Conservation (phyloP, 2,797 vertebrate species). For the Alosa sapidissima region DNA sequence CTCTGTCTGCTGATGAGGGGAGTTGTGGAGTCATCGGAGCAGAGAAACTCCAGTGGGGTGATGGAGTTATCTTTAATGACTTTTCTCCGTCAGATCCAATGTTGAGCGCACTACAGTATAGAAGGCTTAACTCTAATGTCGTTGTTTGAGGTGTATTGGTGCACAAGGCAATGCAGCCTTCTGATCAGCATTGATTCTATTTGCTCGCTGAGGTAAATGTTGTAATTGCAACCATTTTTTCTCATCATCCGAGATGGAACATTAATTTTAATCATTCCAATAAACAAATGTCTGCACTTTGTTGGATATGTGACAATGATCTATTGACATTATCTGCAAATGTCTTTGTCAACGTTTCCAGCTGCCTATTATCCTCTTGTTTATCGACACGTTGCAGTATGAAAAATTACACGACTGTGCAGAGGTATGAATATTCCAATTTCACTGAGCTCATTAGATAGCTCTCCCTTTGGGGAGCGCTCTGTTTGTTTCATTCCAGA, state of each 20-base stretch:
- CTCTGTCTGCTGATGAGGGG: conserved; percentile 29
- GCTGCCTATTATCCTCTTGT: conserved; percentile 53
- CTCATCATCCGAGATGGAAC: conserved; percentile 21
- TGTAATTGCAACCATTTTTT: conserved; percentile 27
- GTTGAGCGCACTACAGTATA: conserved; percentile 35
- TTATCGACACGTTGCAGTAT: conserved; percentile 50
- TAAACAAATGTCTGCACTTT: conserved; percentile 56
- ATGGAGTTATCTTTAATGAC: conserved; percentile 12
- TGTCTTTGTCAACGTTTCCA: conserved; percentile 59
- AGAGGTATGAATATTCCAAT: conserved; percentile 73
- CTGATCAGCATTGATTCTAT: conserved; percentile 25
- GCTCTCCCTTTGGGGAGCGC: conserved; percentile 67
- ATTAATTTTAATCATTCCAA: conserved; percentile 49
- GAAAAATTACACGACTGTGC: conserved; percentile 31
- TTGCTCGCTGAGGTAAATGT: conserved; percentile 23
- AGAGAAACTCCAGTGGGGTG: conserved; percentile 27
- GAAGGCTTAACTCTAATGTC: conserved; percentile 34
- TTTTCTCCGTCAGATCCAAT: conserved; percentile 38
- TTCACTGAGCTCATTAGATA: conserved; percentile 71
- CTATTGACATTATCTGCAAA: conserved; percentile 57
- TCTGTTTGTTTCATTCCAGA: conserved; percentile 72
- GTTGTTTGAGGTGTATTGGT: conserved; percentile 18
- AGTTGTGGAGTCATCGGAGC: conserved; percentile 32
- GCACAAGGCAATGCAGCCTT: neutral
- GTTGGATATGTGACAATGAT: conserved; percentile 61